These are phyloP conservation scores for Aphaenogaster rudis DNA, from an alignment of 1,140 invertebrate genomes.

Conservation along the genomic window DNA sequence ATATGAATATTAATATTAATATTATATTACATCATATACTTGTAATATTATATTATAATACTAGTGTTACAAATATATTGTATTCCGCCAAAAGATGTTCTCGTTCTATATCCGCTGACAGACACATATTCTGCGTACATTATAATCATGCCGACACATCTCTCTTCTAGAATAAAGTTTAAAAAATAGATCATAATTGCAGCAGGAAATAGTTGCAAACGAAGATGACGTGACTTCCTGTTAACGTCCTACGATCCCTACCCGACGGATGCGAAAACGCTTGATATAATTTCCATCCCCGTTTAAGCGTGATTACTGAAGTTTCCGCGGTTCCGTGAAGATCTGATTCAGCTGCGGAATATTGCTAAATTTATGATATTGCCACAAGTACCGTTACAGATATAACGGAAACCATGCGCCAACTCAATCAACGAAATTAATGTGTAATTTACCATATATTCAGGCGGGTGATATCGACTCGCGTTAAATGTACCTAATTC, in stretches of 20 bases:
- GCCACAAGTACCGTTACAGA: not conserved
- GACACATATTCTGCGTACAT: not conserved
- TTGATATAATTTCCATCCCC: conserved; percentile 37
- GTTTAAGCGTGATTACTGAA: conserved; percentile 24
- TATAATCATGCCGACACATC: not conserved
- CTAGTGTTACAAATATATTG: not conserved
- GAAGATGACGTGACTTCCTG: not conserved
- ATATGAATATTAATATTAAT: not conserved
- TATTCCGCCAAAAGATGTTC: not conserved
- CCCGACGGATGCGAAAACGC: not conserved
- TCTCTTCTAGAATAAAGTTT: not conserved
- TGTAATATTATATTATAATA: not conserved
- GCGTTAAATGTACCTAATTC: not conserved
- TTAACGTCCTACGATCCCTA: conserved; percentile 8
- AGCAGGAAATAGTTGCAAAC: not conserved
- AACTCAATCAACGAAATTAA: conserved; percentile 33
- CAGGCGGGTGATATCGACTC: not conserved
- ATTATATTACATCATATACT: not conserved
- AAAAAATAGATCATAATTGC: not conserved
- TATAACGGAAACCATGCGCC: not conserved
- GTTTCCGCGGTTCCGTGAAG: not conserved
- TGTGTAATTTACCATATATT: not conserved
- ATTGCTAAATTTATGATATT: conserved; percentile 34
- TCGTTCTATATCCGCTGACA: not conserved
- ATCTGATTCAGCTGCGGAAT: not conserved